These are phyloP conservation scores for Brotula barbata DNA, from an alignment of 2,797 vertebrate species.

Conservation along the genomic window DNA sequence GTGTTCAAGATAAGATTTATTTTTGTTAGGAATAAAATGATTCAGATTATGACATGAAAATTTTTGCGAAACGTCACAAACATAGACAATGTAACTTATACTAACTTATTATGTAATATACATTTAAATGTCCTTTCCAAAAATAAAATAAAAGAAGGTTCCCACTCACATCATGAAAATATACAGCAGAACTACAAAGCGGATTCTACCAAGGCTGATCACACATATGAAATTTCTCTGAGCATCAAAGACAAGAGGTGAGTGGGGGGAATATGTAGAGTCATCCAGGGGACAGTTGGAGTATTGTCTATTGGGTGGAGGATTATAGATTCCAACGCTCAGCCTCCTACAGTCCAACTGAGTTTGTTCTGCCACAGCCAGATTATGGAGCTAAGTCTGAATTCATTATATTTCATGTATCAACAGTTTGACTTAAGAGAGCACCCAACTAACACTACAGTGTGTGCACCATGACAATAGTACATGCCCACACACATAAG, in stretches of 20 bases:
- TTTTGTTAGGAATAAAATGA: too few species aligned
- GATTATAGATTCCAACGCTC: constrained; percentile 65
- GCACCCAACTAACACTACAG: constrained; percentile 61
- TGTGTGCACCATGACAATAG: constrained; percentile 47
- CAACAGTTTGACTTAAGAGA: constrained; percentile 57
- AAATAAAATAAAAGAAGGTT: background rate
- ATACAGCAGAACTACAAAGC: constrained; percentile 1
- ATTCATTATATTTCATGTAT: constrained; percentile 57
- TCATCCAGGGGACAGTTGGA: constrained; percentile 60
- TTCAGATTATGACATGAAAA: too few species aligned
- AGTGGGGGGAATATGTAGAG: constrained; percentile 43
- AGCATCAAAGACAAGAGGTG: constrained; percentile 45
- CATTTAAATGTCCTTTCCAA: background rate
- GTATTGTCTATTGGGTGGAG: constrained; percentile 55
- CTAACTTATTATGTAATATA: too few species aligned
- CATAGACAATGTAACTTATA: too few species aligned
- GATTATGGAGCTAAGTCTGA: constrained; percentile 68
- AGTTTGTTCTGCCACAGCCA: constrained; percentile 65
- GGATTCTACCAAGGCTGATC: constrained; percentile 11
- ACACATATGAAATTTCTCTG: constrained; percentile 36
- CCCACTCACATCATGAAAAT: background rate
- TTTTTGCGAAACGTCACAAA: too few species aligned
- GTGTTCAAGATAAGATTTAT: too few species aligned
- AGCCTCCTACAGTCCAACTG: constrained; percentile 58
- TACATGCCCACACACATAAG: background rate